phyloP scores from a whole-genome alignment of 2,888 invertebrate species.

The Mesochorus sp. region DNA sequence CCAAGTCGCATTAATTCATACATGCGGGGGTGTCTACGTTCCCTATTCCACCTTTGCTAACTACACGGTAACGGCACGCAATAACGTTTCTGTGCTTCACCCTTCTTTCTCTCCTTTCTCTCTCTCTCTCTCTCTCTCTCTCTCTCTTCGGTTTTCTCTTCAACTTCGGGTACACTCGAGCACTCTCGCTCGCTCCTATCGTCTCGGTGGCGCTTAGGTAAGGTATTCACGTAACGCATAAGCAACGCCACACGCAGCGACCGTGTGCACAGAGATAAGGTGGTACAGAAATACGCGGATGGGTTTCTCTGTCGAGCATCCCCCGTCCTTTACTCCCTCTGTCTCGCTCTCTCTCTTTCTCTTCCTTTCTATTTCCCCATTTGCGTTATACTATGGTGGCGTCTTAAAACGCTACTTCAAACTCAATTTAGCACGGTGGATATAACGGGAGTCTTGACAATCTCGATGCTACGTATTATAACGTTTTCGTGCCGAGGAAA shows the following conservation, averaged over 20 bases:
- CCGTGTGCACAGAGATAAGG: slow-evolving; percentile 81
- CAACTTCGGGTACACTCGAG: not conserved
- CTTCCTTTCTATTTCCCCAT: too few species aligned
- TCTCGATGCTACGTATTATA: slow-evolving; percentile 40
- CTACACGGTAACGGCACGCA: slow-evolving; percentile 68
- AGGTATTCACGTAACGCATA: slow-evolving; percentile 82
- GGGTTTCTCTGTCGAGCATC: slow-evolving; percentile 11
- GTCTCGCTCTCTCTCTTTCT: too few species aligned
- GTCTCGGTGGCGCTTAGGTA: slow-evolving; percentile 75
- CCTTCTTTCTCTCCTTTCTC: slow-evolving; percentile 16
- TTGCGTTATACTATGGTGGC: slow-evolving; percentile 64
- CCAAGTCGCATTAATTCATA: slow-evolving; percentile 77
- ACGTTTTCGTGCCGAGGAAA: not conserved
- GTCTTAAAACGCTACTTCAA: slow-evolving; percentile 76
- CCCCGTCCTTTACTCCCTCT: too few species aligned
- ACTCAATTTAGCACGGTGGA: slow-evolving; percentile 69
- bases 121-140: slow-evolving; percentile 25
- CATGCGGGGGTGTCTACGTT: slow-evolving; percentile 59
- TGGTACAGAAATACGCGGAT: slow-evolving; percentile 59
- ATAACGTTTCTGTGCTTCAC: slow-evolving; percentile 65
- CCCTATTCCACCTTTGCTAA: slow-evolving; percentile 67
- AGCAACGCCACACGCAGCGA: slow-evolving; percentile 79
- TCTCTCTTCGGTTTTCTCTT: slow-evolving; percentile 24
- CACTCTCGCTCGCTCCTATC: slow-evolving; percentile 45
- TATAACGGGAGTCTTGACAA: slow-evolving; percentile 6